Base-by-base conservation (phyloP, 2,797 vertebrate species). In the Nyctalus aviator region DNA sequence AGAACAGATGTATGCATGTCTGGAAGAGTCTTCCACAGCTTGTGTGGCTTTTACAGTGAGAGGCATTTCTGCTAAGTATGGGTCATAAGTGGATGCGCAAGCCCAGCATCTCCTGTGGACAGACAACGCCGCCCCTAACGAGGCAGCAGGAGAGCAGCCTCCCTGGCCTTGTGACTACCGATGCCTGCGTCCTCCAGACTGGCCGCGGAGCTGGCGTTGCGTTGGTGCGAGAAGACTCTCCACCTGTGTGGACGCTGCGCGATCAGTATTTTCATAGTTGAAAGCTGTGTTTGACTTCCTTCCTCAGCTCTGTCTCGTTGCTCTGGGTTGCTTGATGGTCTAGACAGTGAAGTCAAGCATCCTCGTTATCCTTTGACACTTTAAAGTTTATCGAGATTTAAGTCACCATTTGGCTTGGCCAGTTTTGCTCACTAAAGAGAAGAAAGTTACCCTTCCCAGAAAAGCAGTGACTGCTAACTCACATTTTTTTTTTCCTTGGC, bases 1-100 rank as follows among this genome's bases (percentile, higher is more conserved):
- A 81, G 84, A 87, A 71, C 35, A 90, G 59, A 48, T 62, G 27
- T 37, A 59, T 76, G 30, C n/a, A 35, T 75, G 84, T 84, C 44
- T 62, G 81, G 62, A 72, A 87, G 73, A 69, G 82, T 91, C 91
- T 84, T 92, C 83, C 78, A 25, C 37, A 94, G 88, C 75, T 50
- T 7, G 0, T 81, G 71, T 32, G 77, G 62, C 14, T 88, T 95
- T 93, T 84, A 62, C n/a, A 32, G 18, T 37, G 44, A 95, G 64
- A 75, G 71, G 46, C 71, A 37, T 91, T 91, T 94, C 84, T 84
- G 84, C n/a, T 88, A 91, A 91, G 77, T 83, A 83, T 57, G 50
- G 46, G 66, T 46, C 83, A 46, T 84, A 71, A 93, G 94, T 81
- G 71, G 75, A 59, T 44, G 35, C 53, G 18, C 46, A 79, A 96